phyloP scores from a whole-genome alignment of 2,888 invertebrate species.

The Lepas anatifera region DNA sequence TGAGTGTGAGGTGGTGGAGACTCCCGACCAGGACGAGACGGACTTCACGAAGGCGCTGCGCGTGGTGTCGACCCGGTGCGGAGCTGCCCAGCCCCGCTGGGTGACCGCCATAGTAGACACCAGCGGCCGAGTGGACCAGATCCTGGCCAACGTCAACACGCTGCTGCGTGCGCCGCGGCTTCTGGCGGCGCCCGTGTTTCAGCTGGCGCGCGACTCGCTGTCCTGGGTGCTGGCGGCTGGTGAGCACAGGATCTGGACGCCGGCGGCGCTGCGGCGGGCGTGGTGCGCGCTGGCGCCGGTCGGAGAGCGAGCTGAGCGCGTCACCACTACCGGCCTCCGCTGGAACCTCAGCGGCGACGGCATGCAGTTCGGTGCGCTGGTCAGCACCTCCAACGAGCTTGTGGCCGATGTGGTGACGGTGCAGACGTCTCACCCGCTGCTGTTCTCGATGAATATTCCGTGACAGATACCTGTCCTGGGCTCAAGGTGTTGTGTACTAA shows the following conservation, averaged over 20 bases:
- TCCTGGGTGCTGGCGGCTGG: slow-evolving; percentile 65
- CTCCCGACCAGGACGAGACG: slow-evolving; percentile 72
- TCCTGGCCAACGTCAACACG: slow-evolving; percentile 64
- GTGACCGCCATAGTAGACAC: slow-evolving; percentile 54
- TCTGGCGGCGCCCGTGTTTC: slow-evolving; percentile 30
- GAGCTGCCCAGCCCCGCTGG: slow-evolving; percentile 43
- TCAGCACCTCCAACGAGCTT: slow-evolving; percentile 17
- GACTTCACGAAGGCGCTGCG: slow-evolving; percentile 78
- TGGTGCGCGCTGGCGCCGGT: slow-evolving; percentile 76
- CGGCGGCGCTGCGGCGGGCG: slow-evolving; percentile 40
- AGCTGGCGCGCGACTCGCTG: slow-evolving; percentile 46
- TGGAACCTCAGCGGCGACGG: slow-evolving; percentile 53
- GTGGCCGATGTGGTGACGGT: background rate
- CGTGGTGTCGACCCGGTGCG: slow-evolving; percentile 23
- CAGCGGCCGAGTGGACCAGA: slow-evolving; percentile 67
- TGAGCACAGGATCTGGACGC: slow-evolving; percentile 49
- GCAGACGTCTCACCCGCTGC: slow-evolving; percentile 8
- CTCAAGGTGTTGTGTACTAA: too few species aligned
- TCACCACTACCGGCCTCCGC: slow-evolving; percentile 66
- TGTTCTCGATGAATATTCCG: slow-evolving; percentile 14
- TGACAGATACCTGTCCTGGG: too few species aligned
- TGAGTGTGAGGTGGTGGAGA: slow-evolving; percentile 40
- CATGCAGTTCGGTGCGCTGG: slow-evolving; percentile 12
- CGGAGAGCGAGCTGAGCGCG: slow-evolving; percentile 46
- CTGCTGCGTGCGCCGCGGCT: slow-evolving; percentile 47